These are phyloP conservation scores for Propithecus deckenii DNA, from an alignment of 2,797 vertebrate species.

Conservation along the genomic window DNA sequence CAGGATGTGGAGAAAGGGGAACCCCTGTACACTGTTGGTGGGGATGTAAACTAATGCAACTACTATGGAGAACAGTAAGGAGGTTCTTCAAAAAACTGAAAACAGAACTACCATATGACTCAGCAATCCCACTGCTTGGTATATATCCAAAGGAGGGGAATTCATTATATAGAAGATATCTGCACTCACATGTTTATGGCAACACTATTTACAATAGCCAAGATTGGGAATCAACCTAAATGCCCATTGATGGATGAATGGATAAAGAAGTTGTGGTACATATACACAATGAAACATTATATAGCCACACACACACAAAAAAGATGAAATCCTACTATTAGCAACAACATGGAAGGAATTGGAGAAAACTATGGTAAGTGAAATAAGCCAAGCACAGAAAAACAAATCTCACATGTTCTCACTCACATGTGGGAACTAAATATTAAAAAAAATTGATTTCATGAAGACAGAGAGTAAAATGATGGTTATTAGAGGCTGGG, in stretches of 20 bases:
- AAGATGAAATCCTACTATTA: background rate
- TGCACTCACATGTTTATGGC: background rate
- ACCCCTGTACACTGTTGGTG: background rate
- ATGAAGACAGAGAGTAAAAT: background rate
- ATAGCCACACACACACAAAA: background rate
- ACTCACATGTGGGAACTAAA: background rate
- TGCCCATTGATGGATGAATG: background rate
- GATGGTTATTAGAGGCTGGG: background rate
- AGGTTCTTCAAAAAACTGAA: background rate
- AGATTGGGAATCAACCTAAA: background rate
- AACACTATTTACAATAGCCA: background rate
- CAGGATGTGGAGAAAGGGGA: background rate
- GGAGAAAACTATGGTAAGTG: background rate
- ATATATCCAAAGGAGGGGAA: background rate
- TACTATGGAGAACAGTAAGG: background rate
- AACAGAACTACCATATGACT: background rate
- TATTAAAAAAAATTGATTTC: background rate
- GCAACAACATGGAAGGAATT: background rate
- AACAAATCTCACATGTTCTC: background rate
- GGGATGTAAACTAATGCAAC: background rate
- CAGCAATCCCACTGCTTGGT: background rate
- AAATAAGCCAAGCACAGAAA: background rate
- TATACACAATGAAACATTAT: too few species aligned
- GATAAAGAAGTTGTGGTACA: background rate
- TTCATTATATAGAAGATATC: background rate